Evolutionary conservation across 1,140 invertebrate genomes (phyloP).

Genomic region (Euura lappo): DNA sequence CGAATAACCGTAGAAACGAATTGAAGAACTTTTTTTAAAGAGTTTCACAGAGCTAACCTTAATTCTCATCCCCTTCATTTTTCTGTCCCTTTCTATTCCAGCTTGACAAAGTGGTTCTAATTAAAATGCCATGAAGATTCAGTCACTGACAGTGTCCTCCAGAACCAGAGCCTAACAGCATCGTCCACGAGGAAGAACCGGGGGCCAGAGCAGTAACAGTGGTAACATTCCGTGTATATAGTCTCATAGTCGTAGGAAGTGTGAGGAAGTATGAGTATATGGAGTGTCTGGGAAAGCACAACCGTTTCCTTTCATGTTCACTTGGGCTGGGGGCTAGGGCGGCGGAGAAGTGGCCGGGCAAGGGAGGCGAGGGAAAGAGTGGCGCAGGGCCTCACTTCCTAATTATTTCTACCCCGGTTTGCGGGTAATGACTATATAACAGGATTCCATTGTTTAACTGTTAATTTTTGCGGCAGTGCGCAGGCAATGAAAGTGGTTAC

Average conservation of each 20-base stretch:
- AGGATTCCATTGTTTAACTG: constrained; percentile 45
- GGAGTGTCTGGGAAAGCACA: constrained; percentile 44
- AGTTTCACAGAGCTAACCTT: no score
- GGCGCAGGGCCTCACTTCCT: constrained; percentile 28
- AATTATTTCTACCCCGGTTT: constrained; percentile 44
- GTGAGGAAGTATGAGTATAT: constrained; percentile 25
- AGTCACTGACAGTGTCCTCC: constrained; percentile 21
- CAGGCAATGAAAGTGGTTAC: constrained; percentile 20
- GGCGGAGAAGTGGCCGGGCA: not conserved
- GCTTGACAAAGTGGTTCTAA: constrained; percentile 47
- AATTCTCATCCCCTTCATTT: not conserved
- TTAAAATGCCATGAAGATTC: constrained; percentile 50
- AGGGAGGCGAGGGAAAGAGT: not conserved
- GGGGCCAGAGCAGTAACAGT: constrained; percentile 31
- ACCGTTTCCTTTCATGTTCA: constrained; percentile 46
- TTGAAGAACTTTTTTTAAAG: not conserved
- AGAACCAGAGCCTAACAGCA: not conserved
- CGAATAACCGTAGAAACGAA: not conserved
- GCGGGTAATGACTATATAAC: constrained; percentile 40
- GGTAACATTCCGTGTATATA: constrained; percentile 19
- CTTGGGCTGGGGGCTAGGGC: constrained; percentile 14
- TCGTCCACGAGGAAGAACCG: not conserved
- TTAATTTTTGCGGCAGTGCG: constrained; percentile 43
- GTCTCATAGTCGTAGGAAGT: constrained; percentile 26
- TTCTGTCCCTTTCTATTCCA: constrained; percentile 9